Percentiles rank a stretch among this genome's conserved stretches.
These are phyloP conservation scores for Entomobrya proxima DNA, from an alignment of 2,888 invertebrate species.

Conservation along the genomic window DNA sequence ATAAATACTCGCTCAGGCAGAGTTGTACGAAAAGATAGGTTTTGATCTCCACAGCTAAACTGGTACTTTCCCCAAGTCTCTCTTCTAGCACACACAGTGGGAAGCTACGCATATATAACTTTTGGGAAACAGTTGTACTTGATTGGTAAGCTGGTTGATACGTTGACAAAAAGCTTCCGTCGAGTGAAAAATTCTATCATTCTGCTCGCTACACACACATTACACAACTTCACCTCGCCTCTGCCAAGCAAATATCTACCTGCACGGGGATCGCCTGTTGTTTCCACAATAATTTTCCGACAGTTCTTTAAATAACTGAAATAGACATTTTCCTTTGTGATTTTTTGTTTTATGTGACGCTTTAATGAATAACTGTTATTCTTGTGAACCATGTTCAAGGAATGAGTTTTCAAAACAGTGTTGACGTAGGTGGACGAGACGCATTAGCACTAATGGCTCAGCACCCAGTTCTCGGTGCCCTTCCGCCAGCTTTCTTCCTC, in stretches of 20 bases:
- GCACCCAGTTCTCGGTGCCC: conserved; percentile 87
- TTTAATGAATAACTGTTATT: neutral
- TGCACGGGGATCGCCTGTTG: too few relatives aligned
- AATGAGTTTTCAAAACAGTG: conserved; percentile 91
- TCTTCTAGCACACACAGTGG: conserved; percentile 39
- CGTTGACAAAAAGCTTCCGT: conserved; percentile 56
- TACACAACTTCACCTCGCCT: neutral
- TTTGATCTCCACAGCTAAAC: conserved; percentile 28
- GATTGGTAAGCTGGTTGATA: conserved; percentile 61
- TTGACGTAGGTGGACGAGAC: conserved; percentile 80
- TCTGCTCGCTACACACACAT: conserved; percentile 43
- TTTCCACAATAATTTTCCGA: too few relatives aligned
- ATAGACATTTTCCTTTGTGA: neutral
- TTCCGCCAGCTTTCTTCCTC: conserved; percentile 90
- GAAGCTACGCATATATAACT: conserved; percentile 32
- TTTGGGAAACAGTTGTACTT: conserved; percentile 47
- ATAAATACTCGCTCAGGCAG: neutral
- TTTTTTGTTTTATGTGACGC: too few relatives aligned
- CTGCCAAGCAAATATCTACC: neutral
- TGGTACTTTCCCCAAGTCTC: conserved; percentile 42
- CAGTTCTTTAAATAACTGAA: too few relatives aligned
- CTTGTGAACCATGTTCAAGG: conserved; percentile 19
- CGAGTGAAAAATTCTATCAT: conserved; percentile 45
- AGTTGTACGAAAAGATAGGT: neutral
- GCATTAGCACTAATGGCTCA: conserved; percentile 91